A percentile compares a stretch with the other conserved stretches of the same genome.
Conservation (phyloP, 2,113 vertebrate species). For the Vulpes vulpes region DNA sequence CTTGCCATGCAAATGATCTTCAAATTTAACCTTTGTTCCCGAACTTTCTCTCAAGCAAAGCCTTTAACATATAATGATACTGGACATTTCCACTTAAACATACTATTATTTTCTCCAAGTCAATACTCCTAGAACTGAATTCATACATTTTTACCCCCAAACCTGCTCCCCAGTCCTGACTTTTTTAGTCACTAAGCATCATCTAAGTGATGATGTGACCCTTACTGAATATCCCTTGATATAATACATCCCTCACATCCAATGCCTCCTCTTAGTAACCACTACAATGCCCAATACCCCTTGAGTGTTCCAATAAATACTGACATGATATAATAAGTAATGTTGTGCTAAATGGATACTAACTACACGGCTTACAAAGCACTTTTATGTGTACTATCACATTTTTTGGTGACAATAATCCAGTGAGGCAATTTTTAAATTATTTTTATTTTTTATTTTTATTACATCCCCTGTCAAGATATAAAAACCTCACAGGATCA, state of each 20-base stretch:
- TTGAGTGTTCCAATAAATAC: neutral
- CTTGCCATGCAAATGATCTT: neutral
- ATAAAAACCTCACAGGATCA: neutral
- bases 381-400: neutral
- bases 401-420: neutral
- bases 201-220: neutral
- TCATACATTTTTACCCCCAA: neutral
- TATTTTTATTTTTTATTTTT: no score
- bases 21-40: neutral
- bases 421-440: neutral
- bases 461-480: neutral
- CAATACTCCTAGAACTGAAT: neutral
- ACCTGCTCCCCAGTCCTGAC: neutral
- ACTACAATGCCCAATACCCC: neutral
- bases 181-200: slow-evolving; percentile 35
- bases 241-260: neutral
- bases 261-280: neutral
- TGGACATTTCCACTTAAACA: neutral
- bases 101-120: neutral
- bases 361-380: neutral
- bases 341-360: neutral
- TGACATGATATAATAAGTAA: neutral
- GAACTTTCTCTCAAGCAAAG: neutral
- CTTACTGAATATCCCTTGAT: neutral
- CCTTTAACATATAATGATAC: slow-evolving; percentile 1